Evolutionary conservation across 2,888 invertebrate species (phyloP).

Genomic region (Synanthedon myopaeformis): DNA sequence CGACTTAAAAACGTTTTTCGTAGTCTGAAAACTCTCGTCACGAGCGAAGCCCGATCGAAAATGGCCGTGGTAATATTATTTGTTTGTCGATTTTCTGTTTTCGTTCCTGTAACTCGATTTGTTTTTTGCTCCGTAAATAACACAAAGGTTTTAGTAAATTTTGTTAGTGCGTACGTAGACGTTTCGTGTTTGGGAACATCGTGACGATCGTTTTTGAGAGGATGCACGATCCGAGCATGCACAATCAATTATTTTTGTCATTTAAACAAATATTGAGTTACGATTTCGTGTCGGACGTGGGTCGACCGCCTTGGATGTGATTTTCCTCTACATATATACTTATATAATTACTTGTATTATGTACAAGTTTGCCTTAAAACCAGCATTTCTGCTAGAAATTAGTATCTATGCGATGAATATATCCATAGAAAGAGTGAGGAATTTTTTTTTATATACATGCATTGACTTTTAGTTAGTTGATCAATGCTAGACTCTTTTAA

Average conservation of each 20-base stretch:
- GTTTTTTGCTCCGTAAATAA: conserved; percentile 57
- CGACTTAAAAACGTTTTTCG: not conserved
- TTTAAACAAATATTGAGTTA: conserved; percentile 66
- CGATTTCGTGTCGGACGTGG: conserved; percentile 32
- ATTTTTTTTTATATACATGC: too few relatives aligned
- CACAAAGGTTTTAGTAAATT: conserved; percentile 58
- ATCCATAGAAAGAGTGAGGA: too few relatives aligned
- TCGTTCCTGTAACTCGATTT: conserved; percentile 66
- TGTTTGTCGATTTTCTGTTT: conserved; percentile 68
- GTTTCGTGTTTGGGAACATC: conserved; percentile 41
- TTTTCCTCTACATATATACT: not conserved
- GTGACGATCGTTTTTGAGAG: conserved; percentile 32
- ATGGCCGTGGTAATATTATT: conserved; percentile 66
- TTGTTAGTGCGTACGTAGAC: conserved; percentile 42
- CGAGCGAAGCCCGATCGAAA: conserved; percentile 59
- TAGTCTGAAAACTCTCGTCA: conserved; percentile 56
- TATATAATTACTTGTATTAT: not conserved
- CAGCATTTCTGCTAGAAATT: too few relatives aligned
- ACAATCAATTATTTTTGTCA: conserved; percentile 56
- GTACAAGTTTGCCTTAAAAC: not conserved
- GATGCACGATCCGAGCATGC: conserved; percentile 40
- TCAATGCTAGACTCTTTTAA: too few relatives aligned
- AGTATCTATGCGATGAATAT: too few relatives aligned
- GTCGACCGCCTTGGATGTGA: conserved; percentile 3
- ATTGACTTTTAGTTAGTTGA: too few relatives aligned